Percentiles rank a stretch among this genome's conserved stretches.
phyloP scores from a whole-genome alignment of 2,113 vertebrate genomes.

The Phaethon lepturus region DNA sequence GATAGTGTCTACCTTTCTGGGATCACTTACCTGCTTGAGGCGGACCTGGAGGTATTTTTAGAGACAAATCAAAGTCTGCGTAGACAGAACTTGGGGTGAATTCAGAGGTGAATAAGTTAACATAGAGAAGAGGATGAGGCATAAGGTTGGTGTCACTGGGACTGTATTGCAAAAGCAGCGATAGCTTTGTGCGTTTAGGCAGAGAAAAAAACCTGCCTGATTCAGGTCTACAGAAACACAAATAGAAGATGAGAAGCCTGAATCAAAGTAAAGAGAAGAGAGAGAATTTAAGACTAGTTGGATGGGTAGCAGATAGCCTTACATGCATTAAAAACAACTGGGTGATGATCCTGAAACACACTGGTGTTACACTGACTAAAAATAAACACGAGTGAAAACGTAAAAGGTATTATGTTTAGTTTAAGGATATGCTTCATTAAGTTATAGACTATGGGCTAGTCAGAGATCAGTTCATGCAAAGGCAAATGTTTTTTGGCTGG shows the following conservation, averaged over 20 bases:
- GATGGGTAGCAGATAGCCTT: not conserved
- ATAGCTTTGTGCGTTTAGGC: not conserved
- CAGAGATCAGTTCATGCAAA: not conserved
- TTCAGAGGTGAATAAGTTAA: not conserved
- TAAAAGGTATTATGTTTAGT: not conserved
- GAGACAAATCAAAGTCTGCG: not conserved
- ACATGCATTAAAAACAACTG: not conserved
- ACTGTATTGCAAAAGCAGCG: not conserved
- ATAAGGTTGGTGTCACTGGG: not conserved
- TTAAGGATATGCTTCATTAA: not conserved
- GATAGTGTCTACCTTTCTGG: not conserved
- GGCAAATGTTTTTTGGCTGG: not conserved
- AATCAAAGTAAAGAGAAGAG: not conserved
- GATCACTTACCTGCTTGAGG: not conserved
- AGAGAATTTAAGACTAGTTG: not conserved
- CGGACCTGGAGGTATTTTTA: not conserved
- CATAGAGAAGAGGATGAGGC: not conserved
- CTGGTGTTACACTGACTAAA: not conserved
- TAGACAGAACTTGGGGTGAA: not conserved
- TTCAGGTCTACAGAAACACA: not conserved
- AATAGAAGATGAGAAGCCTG: not conserved
- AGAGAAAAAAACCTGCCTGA: not conserved
- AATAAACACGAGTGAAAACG: not conserved
- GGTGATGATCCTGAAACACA: not conserved
- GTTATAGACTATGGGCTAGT: not conserved